Conservation (phyloP, 2,113 vertebrate species). For the Lophura nycthemera region DNA sequence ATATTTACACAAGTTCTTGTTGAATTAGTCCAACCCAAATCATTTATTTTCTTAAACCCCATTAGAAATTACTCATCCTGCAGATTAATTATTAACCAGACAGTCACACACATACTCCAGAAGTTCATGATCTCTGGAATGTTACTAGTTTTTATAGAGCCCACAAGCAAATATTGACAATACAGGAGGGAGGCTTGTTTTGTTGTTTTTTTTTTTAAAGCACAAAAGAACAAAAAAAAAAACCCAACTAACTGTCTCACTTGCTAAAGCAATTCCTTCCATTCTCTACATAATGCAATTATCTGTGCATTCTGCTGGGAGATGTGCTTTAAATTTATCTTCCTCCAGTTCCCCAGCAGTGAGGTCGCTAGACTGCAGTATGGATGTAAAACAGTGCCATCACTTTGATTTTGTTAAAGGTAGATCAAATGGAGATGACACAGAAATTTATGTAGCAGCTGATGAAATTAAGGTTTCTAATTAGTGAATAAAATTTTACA, state of each 20-base stretch:
- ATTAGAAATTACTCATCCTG: not conserved
- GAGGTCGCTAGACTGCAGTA: not conserved
- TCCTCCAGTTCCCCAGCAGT: not conserved
- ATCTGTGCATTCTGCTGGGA: not conserved
- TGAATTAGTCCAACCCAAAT: not conserved
- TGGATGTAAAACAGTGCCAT: not conserved
- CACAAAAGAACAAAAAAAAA: not conserved
- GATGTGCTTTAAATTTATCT: not conserved
- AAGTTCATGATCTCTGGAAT: not conserved
- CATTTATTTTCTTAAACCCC: not conserved
- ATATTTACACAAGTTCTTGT: not conserved
- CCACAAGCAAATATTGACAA: not conserved
- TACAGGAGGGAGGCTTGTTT: not conserved
- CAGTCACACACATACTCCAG: not conserved
- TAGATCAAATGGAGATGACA: not conserved
- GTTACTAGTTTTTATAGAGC: not conserved
- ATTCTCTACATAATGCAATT: not conserved
- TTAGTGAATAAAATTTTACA: not conserved
- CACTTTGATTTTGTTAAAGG: not conserved
- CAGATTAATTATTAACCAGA: conserved; percentile 61
- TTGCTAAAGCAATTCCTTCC: not conserved
- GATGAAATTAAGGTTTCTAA: not conserved
- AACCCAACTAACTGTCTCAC: not conserved
- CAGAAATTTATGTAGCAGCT: not conserved
- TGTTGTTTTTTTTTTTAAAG: not conserved